Evolutionary conservation across 2,797 vertebrate species (phyloP).

Genomic region (Rachycentron canadum): DNA sequence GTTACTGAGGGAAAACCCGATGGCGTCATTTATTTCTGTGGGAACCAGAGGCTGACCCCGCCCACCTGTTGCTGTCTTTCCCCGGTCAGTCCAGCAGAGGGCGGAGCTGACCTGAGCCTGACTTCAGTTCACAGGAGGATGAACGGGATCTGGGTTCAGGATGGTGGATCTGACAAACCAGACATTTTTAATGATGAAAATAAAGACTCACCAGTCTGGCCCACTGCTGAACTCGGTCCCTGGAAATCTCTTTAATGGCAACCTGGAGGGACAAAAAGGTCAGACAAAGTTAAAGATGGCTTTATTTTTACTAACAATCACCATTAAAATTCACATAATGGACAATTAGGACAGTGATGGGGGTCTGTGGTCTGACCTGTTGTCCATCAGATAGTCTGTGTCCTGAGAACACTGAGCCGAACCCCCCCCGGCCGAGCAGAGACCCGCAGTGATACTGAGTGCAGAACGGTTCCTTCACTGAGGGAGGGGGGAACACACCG

Average conservation of each 20-base stretch:
- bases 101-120: background rate
- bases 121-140: background rate
- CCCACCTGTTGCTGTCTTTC: background rate
- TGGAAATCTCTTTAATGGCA: constrained; percentile 88
- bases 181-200: too few species aligned
- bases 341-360: background rate
- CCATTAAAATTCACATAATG: too few species aligned
- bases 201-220: constrained; percentile 84
- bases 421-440: constrained; percentile 89
- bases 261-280: constrained; percentile 78
- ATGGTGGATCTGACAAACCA: background rate
- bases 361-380: constrained; percentile 75
- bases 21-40: constrained; percentile 34
- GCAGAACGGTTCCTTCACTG: constrained; percentile 85
- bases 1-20: constrained; percentile 51
- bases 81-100: constrained; percentile 37
- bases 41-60: background rate
- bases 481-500: background rate
- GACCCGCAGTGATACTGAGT: constrained; percentile 82
- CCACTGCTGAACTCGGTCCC: constrained; percentile 86
- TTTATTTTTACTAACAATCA: too few species aligned
- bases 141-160: background rate
- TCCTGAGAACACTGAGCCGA: constrained; percentile 88
- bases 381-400: constrained; percentile 86
- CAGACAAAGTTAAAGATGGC: background rate